phyloP scores from a whole-genome alignment of 2,113 vertebrate genomes.

The Tachuris rubrigastra region DNA sequence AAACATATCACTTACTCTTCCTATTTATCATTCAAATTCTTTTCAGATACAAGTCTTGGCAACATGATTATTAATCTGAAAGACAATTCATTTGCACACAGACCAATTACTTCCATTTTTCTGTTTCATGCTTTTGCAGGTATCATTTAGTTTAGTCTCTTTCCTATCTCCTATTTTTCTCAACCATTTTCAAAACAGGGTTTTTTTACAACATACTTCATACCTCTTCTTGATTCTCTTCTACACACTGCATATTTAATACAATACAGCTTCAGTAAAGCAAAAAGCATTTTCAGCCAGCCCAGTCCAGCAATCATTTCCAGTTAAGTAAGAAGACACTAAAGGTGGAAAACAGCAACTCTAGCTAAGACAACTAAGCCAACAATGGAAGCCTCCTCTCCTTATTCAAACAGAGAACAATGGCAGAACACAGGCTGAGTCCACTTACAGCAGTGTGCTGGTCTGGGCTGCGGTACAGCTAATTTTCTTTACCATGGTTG shows the following conservation, averaged over 20 bases:
- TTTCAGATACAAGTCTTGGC: background rate
- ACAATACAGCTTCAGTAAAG: background rate
- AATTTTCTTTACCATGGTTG: background rate
- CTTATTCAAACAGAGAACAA: background rate
- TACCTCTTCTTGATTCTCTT: background rate
- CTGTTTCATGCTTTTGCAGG: background rate
- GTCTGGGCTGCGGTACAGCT: background rate
- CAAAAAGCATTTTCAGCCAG: background rate
- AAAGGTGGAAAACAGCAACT: background rate
- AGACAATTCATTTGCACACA: background rate
- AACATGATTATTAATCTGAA: background rate
- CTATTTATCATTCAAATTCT: background rate
- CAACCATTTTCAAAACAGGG: background rate
- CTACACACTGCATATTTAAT: background rate
- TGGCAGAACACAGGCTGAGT: background rate
- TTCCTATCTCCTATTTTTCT: background rate
- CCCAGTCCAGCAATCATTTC: background rate
- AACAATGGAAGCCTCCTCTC: rapidly evolving
- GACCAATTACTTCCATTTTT: background rate
- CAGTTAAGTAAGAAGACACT: background rate
- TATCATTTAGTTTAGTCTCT: background rate
- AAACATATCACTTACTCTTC: background rate
- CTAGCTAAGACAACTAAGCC: background rate
- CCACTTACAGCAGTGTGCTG: background rate
- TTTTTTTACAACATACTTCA: background rate